A percentile compares a stretch with the other conserved stretches of the same genome.
phyloP scores from a whole-genome alignment of 2,888 invertebrate genomes.

The Drosophila tanythrix region DNA sequence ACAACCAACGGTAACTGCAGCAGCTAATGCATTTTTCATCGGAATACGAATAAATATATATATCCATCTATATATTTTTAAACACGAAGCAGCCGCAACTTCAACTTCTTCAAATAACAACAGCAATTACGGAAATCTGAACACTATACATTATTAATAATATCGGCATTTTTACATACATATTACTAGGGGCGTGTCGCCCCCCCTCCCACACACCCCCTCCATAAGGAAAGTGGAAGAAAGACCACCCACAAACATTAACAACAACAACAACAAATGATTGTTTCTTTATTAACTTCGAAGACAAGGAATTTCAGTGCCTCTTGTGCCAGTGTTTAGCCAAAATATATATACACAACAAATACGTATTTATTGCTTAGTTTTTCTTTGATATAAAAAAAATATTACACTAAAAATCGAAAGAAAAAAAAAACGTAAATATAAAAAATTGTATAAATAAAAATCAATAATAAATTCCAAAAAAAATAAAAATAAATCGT shows the following conservation, averaged over 20 bases:
- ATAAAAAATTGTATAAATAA: slow-evolving; percentile 23
- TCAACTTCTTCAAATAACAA: slow-evolving; percentile 31
- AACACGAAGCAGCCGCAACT: slow-evolving; percentile 51
- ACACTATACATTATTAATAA: slow-evolving; percentile 61
- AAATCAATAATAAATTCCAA: slow-evolving; percentile 22
- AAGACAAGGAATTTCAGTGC: slow-evolving; percentile 82
- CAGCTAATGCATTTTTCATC: slow-evolving; percentile 79
- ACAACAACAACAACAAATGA: slow-evolving; percentile 51
- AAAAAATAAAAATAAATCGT: slow-evolving; percentile 3
- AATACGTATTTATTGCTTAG: slow-evolving; percentile 82
- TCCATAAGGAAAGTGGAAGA: slow-evolving; percentile 32
- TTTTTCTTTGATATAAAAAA: slow-evolving; percentile 76
- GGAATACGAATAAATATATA: slow-evolving; percentile 50
- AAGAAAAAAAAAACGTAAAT: slow-evolving; percentile 30
- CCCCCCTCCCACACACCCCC: slow-evolving; percentile 5
- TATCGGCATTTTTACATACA: slow-evolving; percentile 73
- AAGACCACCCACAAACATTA: slow-evolving; percentile 30
- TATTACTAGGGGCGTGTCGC: slow-evolving; percentile 46
- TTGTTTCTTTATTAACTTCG: slow-evolving; percentile 73
- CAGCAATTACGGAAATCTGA: slow-evolving; percentile 48
- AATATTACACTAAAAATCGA: slow-evolving; percentile 54
- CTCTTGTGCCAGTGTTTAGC: slow-evolving; percentile 82
- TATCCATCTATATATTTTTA: slow-evolving; percentile 31
- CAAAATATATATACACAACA: slow-evolving; percentile 79
- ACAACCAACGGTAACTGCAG: slow-evolving; percentile 60